Evolutionary conservation across 2,888 invertebrate genomes (phyloP), one percentile per base, ranked within the genome.

Genomic region (Microctonus aethiopoides): DNA sequence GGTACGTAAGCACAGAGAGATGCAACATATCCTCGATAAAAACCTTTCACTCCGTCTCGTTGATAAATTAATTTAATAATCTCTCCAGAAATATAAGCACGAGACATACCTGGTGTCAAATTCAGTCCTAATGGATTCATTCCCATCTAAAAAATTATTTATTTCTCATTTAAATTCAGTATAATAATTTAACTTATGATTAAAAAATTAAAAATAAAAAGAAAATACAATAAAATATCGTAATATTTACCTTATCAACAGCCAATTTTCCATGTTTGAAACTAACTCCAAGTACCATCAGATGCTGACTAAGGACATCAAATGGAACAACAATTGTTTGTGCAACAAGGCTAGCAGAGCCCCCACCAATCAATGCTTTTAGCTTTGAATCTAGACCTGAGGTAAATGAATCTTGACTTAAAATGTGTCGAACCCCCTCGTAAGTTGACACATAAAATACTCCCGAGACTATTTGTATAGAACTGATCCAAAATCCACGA

Each of bases 261-360:
- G 78, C 78, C 24, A 82, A 73, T 72, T 81, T 84, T 7, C 84
- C 85, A 54, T 83, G 79, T 54, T 84, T 85, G 34, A 79, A 80
- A 68, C 75, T 81, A 78, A 93, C 89, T 0, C 97, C 97, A 6
- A 97, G 89, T 79, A 99, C 94, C 97, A 98, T 98, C 67, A 98
- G 91, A 84, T 99, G 98, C 82, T 99, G 99, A 76, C 97, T 97
- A 67, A 99, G 90, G 57, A 99, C 95, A 87, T 99, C 99, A 83
- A 98, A 95, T 4, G 99, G 99, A 66, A 98, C 98, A 73, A 98
- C 94, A 68, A 98, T 94, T 0, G 97, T 97, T 88, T 99, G 98
- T 0, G 97, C 95, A 20, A 97, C 95, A 60, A 96, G 87, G 0
- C 98, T 98, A 0, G 98, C 98, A 79, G 93, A 92, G 0, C 94